Evolutionary conservation across 1,140 invertebrate species (phyloP), one percentile per base, ranked within the genome.

Genomic region (Rhyzopertha dominica): DNA sequence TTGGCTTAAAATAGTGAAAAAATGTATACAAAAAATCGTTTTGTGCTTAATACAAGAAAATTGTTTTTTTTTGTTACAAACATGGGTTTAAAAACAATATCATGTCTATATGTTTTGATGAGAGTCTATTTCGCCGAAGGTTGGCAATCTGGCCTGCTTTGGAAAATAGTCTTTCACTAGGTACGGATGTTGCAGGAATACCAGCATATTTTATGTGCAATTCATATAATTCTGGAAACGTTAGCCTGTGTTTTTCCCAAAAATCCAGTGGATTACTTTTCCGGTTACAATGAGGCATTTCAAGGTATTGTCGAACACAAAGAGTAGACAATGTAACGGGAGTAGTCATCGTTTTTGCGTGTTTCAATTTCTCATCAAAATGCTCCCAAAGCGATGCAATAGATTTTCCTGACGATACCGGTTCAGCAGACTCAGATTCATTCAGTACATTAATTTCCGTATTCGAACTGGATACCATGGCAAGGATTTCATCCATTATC

Each of bases 141-240:
- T 59, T 60, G 25, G 47, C 49, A 26, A 58, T 10, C 34, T 58
- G 50, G 10, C 52, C 54, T 34, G 54, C 43, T 39, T 57, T 56
- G 12, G 59, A 60, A 43, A 62, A 58, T 14, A 58, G 31, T 46
- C 56, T 51, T 55, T 61, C 56, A 29, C 45, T 46, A 16, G 55
- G 56, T 8, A 59, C 54, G 16, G 54, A 61, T 7, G 54, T 56
- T 10, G 49, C 61, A 31, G 59, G 56, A 36, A 58, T 51, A 32
- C 44, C 53, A 36, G 56, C 43, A 53, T 58, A 61, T 39, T 58
- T 53, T 24, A 46, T 18, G 37, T 26, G 31, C 31, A 58, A 25
- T 44, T 58, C 28, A 34, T 55, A 58, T 10, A 59, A 28, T 42
- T 53, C 48, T n/a, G 32, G 44, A 35, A 53, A 44, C 12, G 43